These are phyloP conservation scores for Hestina assimilis DNA, from an alignment of 1,140 invertebrate genomes.

Conservation along the genomic window DNA sequence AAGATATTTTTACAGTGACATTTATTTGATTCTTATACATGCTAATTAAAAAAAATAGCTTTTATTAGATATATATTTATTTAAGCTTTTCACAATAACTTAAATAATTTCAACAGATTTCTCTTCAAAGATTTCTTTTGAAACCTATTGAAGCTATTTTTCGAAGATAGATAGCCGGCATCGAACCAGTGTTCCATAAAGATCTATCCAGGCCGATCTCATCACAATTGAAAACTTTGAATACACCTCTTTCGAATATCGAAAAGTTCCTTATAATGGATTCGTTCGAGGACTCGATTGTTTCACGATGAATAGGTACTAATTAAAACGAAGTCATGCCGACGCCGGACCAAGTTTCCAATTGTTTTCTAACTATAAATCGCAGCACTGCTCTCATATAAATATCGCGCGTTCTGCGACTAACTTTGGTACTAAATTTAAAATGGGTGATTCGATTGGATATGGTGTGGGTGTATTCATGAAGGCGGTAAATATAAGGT, in stretches of 20 bases:
- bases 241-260: slow-evolving; percentile 71
- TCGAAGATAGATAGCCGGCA: slow-evolving; percentile 33
- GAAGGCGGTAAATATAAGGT: not conserved
- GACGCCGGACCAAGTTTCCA: slow-evolving; percentile 63
- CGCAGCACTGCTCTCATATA: slow-evolving; percentile 60
- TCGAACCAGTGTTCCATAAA: slow-evolving; percentile 38
- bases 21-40: too few relatives aligned
- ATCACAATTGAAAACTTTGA: slow-evolving; percentile 60
- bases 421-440: slow-evolving; percentile 70
- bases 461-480: too few relatives aligned
- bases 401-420: slow-evolving; percentile 54
- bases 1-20: too few relatives aligned
- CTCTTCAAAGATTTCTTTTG: not conserved
- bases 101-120: not conserved
- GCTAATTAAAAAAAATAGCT: too few relatives aligned
- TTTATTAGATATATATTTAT: too few relatives aligned
- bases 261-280: slow-evolving; percentile 74
- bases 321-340: slow-evolving; percentile 75
- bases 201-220: slow-evolving; percentile 39
- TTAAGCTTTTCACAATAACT: too few relatives aligned
- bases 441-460: slow-evolving; percentile 11
- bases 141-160: slow-evolving; percentile 23
- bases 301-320: slow-evolving; percentile 74
- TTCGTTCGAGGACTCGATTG: slow-evolving; percentile 71
- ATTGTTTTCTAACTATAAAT: slow-evolving; percentile 74